Evolutionary conservation across 1,140 invertebrate species (phyloP).

Genomic region (Halyomorpha halys): DNA sequence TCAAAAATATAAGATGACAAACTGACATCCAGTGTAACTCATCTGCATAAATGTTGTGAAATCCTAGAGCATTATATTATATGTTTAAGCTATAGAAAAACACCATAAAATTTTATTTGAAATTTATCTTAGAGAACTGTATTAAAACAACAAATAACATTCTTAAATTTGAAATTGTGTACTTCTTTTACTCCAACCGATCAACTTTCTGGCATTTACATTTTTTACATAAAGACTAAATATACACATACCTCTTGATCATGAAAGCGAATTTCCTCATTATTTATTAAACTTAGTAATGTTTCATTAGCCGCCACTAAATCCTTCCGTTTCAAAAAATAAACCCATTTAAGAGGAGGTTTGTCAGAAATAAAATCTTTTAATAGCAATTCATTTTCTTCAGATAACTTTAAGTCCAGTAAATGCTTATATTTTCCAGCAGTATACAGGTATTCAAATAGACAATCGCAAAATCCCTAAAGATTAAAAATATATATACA

Average conservation of each 20-base stretch:
- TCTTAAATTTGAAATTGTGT: too few species aligned
- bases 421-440: background rate
- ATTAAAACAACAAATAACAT: too few species aligned
- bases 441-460: background rate
- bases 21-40: too few species aligned
- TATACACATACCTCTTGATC: conserved; percentile 1
- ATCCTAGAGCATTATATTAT: too few species aligned
- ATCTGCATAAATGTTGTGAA: too few species aligned
- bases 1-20: too few species aligned
- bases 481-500: background rate
- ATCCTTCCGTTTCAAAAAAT: background rate
- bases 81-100: too few species aligned
- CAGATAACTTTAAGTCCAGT: background rate
- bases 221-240: background rate
- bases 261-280: background rate
- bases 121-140: too few species aligned
- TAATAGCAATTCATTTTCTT: background rate
- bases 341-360: background rate
- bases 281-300: background rate
- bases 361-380: background rate
- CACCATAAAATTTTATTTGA: too few species aligned
- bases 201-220: too few species aligned
- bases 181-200: too few species aligned
- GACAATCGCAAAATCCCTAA: background rate
- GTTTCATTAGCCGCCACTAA: background rate